phyloP scores from a whole-genome alignment of 2,888 invertebrate species.

The Agriopis leucophaearia region DNA sequence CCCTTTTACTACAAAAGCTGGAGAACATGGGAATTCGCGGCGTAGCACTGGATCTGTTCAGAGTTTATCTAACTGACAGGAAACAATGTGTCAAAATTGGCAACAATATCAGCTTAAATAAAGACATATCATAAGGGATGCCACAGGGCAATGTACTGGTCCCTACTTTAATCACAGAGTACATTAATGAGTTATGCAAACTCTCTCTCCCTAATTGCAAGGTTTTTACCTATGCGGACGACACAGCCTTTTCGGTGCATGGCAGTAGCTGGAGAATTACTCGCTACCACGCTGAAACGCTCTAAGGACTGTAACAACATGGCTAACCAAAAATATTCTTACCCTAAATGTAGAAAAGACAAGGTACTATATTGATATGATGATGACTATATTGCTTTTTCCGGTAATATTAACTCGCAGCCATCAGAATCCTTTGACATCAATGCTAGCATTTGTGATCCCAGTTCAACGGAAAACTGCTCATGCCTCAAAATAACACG shows the following conservation, averaged over 20 bases:
- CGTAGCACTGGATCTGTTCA: too few species aligned
- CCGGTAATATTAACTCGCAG: background rate
- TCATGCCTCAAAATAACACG: background rate
- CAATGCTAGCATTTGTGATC: background rate
- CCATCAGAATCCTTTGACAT: background rate
- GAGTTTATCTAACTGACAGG: conserved; percentile 15
- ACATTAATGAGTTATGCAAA: conserved; percentile 4
- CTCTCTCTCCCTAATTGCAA: conserved; percentile 5
- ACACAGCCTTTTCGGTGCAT: conserved; percentile 21
- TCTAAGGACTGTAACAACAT: conserved; percentile 4
- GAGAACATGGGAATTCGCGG: too few species aligned
- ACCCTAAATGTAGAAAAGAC: conserved; percentile 21
- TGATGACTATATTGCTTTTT: conserved; percentile 10
- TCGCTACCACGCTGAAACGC: background rate
- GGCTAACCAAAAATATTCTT: conserved; percentile 9
- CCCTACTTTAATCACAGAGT: conserved; percentile 3
- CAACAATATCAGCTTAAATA: conserved; percentile 3
- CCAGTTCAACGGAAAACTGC: background rate
- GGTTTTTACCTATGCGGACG: conserved; percentile 24
- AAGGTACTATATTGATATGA: too few species aligned
- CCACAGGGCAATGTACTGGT: conserved; percentile 30
- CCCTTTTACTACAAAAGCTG: too few species aligned
- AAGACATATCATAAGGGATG: conserved; percentile 9
- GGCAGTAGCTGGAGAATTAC: conserved; percentile 5
- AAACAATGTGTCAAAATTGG: conserved; percentile 21